Percentiles rank a stretch among this genome's conserved stretches.
These are phyloP conservation scores for Coelopa pilipes DNA, from an alignment of 2,888 invertebrate species.

Conservation along the genomic window DNA sequence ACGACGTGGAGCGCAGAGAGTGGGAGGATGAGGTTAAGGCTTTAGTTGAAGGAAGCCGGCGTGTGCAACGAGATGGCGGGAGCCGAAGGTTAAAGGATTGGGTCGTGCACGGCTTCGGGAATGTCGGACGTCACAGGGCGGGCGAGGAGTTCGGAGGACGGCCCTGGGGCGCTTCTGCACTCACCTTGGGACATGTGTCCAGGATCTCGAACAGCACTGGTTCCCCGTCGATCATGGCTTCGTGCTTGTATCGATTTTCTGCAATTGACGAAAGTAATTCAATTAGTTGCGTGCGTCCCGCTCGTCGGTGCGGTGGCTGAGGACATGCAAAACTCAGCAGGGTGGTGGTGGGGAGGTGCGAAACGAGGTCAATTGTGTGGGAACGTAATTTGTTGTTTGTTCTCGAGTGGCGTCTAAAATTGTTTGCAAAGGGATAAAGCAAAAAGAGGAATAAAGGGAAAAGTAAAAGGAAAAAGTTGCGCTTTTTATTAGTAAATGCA, in stretches of 20 bases:
- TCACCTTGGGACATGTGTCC: constrained; percentile 80
- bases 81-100: too few relatives aligned
- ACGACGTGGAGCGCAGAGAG: too few relatives aligned
- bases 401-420: too few relatives aligned
- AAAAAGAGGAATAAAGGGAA: background rate
- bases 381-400: background rate
- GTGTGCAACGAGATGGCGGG: too few relatives aligned
- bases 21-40: too few relatives aligned
- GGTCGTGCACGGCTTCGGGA: too few relatives aligned
- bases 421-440: too few relatives aligned
- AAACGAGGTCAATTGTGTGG: constrained; percentile 2
- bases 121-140: too few relatives aligned
- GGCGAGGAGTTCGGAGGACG: too few relatives aligned
- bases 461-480: background rate
- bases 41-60: too few relatives aligned
- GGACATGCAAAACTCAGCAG: background rate
- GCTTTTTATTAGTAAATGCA: background rate
- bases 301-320: background rate
- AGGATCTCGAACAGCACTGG: constrained; percentile 90
- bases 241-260: constrained; percentile 92
- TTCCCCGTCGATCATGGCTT: constrained; percentile 87
- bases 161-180: constrained; percentile 12
- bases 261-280: constrained; percentile 61
- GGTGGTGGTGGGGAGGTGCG: background rate
- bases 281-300: background rate